Evolutionary conservation across 1,140 invertebrate genomes (phyloP).

Genomic region (Polypedilum vanderplanki): DNA sequence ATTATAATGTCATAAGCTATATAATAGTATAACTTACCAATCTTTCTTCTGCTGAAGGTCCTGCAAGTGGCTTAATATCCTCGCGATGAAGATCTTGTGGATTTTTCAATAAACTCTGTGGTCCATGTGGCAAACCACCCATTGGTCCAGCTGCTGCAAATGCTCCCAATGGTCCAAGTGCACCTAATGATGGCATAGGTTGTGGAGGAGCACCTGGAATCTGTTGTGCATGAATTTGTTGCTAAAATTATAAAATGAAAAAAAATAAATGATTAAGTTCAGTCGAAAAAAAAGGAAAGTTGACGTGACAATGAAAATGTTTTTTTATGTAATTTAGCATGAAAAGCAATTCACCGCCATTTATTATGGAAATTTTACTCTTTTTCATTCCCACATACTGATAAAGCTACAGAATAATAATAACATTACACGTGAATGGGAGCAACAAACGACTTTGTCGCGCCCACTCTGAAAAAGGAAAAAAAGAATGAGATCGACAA

Average conservation of each 20-base stretch:
- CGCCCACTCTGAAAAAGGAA: conserved; percentile 3
- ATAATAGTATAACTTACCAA: conserved; percentile 36
- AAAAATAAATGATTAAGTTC: conserved; percentile 31
- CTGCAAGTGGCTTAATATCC: conserved; percentile 43
- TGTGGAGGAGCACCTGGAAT: conserved; percentile 44
- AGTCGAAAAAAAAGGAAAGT: conserved; percentile 12
- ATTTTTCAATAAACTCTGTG: conserved; percentile 42
- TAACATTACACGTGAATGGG: neutral
- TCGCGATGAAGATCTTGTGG: conserved; percentile 43
- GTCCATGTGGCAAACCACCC: conserved; percentile 42
- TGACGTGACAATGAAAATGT: conserved; percentile 23
- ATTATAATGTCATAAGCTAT: neutral
- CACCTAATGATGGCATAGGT: conserved; percentile 41
- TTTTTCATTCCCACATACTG: conserved; percentile 1
- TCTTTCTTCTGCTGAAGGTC: conserved; percentile 43
- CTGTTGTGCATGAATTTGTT: conserved; percentile 49
- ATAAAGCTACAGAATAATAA: conserved; percentile 9
- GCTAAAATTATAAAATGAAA: conserved; percentile 40
- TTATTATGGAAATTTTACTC: conserved; percentile 1
- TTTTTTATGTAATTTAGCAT: conserved; percentile 19
- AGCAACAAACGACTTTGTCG: conserved; percentile 10
- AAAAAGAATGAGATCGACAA: neutral
- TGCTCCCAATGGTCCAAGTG: conserved; percentile 41
- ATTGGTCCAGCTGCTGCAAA: conserved; percentile 32
- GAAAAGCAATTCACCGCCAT: conserved; percentile 15